Conservation (phyloP, 1,140 invertebrate genomes). For the Trachelipus rathkii region DNA sequence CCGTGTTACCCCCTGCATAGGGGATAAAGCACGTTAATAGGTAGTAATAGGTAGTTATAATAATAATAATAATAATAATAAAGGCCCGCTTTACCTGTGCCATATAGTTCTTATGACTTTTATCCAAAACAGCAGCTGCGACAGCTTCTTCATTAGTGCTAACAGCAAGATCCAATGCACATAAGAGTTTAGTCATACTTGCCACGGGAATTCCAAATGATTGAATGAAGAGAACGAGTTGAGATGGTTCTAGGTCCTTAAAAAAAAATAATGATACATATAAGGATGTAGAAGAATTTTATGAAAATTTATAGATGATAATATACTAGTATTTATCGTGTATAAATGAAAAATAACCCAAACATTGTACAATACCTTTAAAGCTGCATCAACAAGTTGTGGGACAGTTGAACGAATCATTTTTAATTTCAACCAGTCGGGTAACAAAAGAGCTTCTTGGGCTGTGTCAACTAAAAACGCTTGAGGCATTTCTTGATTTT, state of each 20-base stretch:
- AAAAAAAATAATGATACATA: constrained; percentile 48
- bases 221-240: constrained; percentile 91
- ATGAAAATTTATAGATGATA: too few relatives aligned
- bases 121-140: constrained; percentile 72
- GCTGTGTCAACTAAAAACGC: constrained; percentile 77
- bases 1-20: too few relatives aligned
- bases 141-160: constrained; percentile 63
- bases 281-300: constrained; percentile 61
- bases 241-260: constrained; percentile 73
- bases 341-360: too few relatives aligned
- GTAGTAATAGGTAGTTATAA: too few relatives aligned
- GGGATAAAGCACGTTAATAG: too few relatives aligned
- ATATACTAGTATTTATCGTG: too few relatives aligned
- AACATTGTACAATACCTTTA: constrained; percentile 54
- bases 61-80: too few relatives aligned
- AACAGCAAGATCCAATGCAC: constrained; percentile 68
- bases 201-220: constrained; percentile 89
- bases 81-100: constrained; percentile 62
- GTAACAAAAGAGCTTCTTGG: constrained; percentile 78
- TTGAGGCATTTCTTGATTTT: constrained; percentile 58
- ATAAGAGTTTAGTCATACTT: constrained; percentile 78
- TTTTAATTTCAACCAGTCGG: constrained; percentile 89
- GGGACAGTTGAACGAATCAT: constrained; percentile 86
- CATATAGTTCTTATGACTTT: constrained; percentile 68
- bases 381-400: constrained; percentile 75